Conservation (phyloP, 2,797 vertebrate species). For the Squalus acanthias region DNA sequence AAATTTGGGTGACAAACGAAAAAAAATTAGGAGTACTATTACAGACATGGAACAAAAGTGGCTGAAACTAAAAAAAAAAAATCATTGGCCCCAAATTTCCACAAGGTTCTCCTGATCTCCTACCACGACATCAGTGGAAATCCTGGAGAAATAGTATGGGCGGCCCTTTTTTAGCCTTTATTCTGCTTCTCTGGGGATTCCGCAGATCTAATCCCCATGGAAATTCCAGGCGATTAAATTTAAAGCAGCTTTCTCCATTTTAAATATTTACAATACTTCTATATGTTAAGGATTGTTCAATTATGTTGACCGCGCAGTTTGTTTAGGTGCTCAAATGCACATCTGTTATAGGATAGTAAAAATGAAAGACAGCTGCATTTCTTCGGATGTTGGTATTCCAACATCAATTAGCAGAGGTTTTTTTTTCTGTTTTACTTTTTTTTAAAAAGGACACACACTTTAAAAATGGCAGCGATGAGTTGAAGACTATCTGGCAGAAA, state of each 20-base stretch:
- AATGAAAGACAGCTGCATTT: neutral
- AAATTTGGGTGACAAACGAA: neutral
- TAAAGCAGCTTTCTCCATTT: constrained; percentile 8
- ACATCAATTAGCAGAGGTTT: neutral
- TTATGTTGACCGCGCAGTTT: neutral
- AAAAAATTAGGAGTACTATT: neutral
- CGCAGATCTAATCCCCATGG: neutral
- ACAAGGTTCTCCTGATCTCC: neutral
- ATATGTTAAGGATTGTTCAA: neutral
- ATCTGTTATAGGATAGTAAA: neutral
- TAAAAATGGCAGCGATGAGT: neutral
- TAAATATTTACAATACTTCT: neutral
- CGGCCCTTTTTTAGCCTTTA: neutral
- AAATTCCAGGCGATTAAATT: neutral
- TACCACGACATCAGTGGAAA: neutral
- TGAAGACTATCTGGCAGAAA: neutral
- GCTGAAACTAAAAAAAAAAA: neutral
- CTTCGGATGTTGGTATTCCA: neutral
- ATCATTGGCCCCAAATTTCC: neutral
- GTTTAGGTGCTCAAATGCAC: neutral
- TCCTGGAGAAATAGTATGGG: neutral
- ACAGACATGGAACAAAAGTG: neutral
- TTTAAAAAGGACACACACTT: neutral
- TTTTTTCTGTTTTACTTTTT: neutral
- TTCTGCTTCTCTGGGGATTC: neutral